phyloP scores from a whole-genome alignment of 2,888 invertebrate species.

The Drosophila formosana region DNA sequence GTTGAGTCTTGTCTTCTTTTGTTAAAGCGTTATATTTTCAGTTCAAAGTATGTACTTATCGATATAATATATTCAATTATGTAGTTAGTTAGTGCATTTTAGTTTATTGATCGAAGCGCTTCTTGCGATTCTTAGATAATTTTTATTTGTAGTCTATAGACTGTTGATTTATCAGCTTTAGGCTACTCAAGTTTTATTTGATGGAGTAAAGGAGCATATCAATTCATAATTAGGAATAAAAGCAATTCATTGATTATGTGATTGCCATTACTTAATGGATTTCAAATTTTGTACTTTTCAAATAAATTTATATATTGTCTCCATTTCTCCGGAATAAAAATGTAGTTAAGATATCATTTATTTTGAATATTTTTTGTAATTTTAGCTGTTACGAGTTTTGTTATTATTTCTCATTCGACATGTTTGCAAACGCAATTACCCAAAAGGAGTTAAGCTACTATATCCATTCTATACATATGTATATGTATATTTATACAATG shows the following conservation, averaged over 20 bases:
- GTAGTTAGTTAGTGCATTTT: constrained; percentile 67
- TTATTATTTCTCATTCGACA: constrained; percentile 11
- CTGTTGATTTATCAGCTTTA: constrained; percentile 15
- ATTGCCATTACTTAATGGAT: too few relatives aligned
- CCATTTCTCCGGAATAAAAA: constrained; percentile 14
- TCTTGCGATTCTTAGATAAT: constrained; percentile 28
- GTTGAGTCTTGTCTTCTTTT: constrained; percentile 18
- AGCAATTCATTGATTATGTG: too few relatives aligned
- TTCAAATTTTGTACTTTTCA: not conserved
- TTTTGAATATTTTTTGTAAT: not conserved
- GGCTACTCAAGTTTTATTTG: constrained; percentile 1
- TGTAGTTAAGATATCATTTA: not conserved
- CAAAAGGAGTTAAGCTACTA: not conserved
- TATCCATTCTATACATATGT: constrained; percentile 6
- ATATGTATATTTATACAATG: constrained; percentile 7
- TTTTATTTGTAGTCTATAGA: constrained; percentile 24
- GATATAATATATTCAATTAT: constrained; percentile 22
- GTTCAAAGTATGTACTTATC: constrained; percentile 14
- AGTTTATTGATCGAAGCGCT: constrained; percentile 36
- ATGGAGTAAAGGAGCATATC: constrained; percentile 16
- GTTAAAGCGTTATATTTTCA: constrained; percentile 14
- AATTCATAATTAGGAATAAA: not conserved
- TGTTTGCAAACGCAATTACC: constrained; percentile 6
- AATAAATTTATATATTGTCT: not conserved
- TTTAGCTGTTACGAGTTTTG: constrained; percentile 22